These are phyloP conservation scores for Margaritifera margaritifera DNA, from an alignment of 2,888 invertebrate species.

Conservation along the genomic window DNA sequence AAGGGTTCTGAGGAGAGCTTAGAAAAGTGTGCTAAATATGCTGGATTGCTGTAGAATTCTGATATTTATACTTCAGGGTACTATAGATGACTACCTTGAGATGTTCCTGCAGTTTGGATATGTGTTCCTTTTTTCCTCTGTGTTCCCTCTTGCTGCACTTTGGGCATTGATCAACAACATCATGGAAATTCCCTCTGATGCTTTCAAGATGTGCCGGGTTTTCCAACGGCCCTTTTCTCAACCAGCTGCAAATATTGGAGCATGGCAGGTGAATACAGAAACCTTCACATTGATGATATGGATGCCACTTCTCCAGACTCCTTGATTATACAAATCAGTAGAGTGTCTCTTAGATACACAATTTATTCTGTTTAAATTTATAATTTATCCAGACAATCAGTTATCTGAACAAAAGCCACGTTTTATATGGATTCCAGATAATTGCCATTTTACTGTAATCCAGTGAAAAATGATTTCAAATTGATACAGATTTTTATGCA, in stretches of 20 bases:
- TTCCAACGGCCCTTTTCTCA: slow-evolving; percentile 81
- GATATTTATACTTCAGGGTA: slow-evolving; percentile 75
- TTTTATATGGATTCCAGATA: no score
- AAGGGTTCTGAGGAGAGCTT: no score
- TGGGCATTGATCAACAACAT: slow-evolving; percentile 84
- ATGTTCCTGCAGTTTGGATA: slow-evolving; percentile 87
- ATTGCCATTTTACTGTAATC: no score
- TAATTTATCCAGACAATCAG: no score
- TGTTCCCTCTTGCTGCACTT: slow-evolving; percentile 84
- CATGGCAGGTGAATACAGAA: slow-evolving; percentile 80
- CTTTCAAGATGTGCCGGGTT: slow-evolving; percentile 83
- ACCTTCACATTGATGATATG: not conserved
- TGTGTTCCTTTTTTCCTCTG: slow-evolving; percentile 84
- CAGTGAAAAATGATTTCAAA: no score
- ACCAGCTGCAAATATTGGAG: slow-evolving; percentile 77
- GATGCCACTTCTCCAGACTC: not conserved
- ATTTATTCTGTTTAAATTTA: no score
- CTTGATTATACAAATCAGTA: no score
- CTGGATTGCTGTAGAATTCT: no score
- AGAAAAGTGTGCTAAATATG: no score
- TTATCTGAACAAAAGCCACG: no score
- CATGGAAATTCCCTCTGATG: slow-evolving; percentile 83
- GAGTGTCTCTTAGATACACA: no score
- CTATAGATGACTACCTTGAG: slow-evolving; percentile 85
- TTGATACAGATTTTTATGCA: no score